A percentile compares a stretch with the other conserved stretches of the same genome.
phyloP scores from a whole-genome alignment of 2,113 vertebrate species.

The Zingel zingel region DNA sequence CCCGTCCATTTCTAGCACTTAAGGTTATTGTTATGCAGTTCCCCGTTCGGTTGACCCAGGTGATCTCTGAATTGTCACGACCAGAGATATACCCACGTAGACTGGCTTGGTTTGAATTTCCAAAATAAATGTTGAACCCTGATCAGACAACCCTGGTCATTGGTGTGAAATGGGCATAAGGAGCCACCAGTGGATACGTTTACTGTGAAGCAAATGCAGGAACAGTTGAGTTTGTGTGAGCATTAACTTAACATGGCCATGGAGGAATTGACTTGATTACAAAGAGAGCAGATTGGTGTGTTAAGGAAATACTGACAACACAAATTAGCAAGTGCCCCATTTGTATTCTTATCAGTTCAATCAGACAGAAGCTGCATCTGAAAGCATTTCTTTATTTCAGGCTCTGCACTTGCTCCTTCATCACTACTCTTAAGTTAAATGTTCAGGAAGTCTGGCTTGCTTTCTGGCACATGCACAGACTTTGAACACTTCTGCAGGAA shows the following conservation, averaged over 20 bases:
- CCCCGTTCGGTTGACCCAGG: no score
- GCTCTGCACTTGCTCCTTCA: no score
- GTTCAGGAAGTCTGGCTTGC: neutral
- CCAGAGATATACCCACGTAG: no score
- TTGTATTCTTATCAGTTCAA: neutral
- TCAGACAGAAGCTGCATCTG: neutral
- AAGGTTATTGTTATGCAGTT: no score
- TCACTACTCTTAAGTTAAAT: neutral
- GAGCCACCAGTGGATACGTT: neutral
- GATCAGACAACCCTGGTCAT: no score
- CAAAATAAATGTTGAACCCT: no score
- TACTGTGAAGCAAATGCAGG: neutral
- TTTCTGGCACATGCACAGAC: neutral
- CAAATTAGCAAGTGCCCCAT: neutral
- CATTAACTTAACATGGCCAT: neutral
- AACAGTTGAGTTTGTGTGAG: neutral
- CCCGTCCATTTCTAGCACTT: no score
- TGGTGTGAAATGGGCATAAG: no score
- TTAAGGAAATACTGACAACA: neutral
- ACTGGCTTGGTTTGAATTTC: no score
- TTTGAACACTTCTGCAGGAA: neutral
- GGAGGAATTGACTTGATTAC: neutral
- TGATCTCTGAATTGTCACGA: no score
- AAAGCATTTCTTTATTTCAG: neutral
- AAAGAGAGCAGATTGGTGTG: neutral